A percentile compares a stretch with the other conserved stretches of the same genome.
Conservation (phyloP, 1,140 invertebrate species). For the Drosophila navojoa region DNA sequence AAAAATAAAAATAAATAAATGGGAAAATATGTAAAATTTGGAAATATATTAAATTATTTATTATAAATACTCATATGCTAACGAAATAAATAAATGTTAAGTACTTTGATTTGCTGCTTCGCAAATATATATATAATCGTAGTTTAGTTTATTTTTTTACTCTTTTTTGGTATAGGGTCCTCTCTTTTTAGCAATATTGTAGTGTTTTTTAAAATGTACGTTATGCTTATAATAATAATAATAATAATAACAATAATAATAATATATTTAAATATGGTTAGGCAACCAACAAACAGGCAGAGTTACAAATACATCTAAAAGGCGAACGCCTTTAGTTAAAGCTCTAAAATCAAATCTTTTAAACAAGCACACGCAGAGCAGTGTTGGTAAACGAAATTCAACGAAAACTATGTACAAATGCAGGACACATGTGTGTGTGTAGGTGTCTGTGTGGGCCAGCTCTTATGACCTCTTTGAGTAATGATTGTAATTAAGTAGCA, state of each 20-base stretch:
- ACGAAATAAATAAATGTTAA: constrained; percentile 43
- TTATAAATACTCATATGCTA: constrained; percentile 33
- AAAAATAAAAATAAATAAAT: constrained; percentile 38
- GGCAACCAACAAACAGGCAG: constrained; percentile 66
- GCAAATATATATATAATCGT: constrained; percentile 42
- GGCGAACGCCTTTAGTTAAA: constrained; percentile 41
- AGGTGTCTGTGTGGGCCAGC: constrained; percentile 31
- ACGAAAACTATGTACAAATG: constrained; percentile 56
- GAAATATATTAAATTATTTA: constrained; percentile 39
- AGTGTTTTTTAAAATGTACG: constrained; percentile 44
- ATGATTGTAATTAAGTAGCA: constrained; percentile 81
- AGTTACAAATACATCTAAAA: constrained; percentile 60
- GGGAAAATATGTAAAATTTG: constrained; percentile 36
- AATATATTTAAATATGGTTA: constrained; percentile 52
- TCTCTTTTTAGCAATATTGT: constrained; percentile 63
- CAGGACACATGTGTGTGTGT: constrained; percentile 37
- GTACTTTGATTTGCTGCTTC: constrained; percentile 52
- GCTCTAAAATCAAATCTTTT: constrained; percentile 19
- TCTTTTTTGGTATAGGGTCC: constrained; percentile 72
- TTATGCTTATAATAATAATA: constrained; percentile 51
- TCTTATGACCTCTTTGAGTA: constrained; percentile 71
- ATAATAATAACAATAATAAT: constrained; percentile 42
- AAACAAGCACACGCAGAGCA: constrained; percentile 62
- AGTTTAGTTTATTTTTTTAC: constrained; percentile 33
- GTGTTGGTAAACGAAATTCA: constrained; percentile 56